phyloP scores from a whole-genome alignment of 2,888 invertebrate genomes.

The Cryptocephalus primarius region DNA sequence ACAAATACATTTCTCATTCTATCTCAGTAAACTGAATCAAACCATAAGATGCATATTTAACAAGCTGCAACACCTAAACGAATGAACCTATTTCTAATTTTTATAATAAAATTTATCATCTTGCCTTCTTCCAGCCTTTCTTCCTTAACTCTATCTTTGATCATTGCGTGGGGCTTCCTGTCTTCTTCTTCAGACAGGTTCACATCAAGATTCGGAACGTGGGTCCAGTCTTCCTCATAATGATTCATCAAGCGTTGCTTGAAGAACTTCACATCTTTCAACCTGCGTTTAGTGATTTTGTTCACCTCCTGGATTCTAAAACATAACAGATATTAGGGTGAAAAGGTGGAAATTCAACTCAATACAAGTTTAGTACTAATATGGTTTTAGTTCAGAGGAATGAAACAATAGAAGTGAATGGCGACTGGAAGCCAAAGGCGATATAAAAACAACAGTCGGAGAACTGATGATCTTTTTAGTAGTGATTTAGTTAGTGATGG shows the following conservation, averaged over 20 bases:
- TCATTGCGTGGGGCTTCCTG: conserved; percentile 29
- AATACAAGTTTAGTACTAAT: too few relatives aligned
- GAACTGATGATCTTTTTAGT: too few relatives aligned
- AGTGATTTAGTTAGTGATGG: too few relatives aligned
- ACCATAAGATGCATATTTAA: too few relatives aligned
- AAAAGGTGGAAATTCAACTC: not conserved
- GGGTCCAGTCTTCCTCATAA: conserved; percentile 57
- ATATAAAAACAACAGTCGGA: too few relatives aligned
- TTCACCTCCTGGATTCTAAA: conserved; percentile 58
- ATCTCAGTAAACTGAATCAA: too few relatives aligned
- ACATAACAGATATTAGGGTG: not conserved
- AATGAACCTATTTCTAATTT: too few relatives aligned
- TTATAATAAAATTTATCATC: not conserved
- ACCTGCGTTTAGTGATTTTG: conserved; percentile 53
- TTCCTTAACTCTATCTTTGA: conserved; percentile 27
- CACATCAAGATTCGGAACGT: conserved; percentile 27
- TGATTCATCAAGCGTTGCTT: conserved; percentile 55
- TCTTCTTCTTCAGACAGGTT: conserved; percentile 42
- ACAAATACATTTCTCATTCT: too few relatives aligned
- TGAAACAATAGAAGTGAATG: too few relatives aligned
- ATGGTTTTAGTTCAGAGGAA: too few relatives aligned
- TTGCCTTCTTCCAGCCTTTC: conserved; percentile 25
- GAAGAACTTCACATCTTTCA: conserved; percentile 58
- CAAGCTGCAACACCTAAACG: too few relatives aligned
- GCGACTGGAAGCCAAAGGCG: too few relatives aligned